These are phyloP conservation scores for Ceratosolen solmsi DNA, from an alignment of 1,140 invertebrate genomes.

Conservation along the genomic window DNA sequence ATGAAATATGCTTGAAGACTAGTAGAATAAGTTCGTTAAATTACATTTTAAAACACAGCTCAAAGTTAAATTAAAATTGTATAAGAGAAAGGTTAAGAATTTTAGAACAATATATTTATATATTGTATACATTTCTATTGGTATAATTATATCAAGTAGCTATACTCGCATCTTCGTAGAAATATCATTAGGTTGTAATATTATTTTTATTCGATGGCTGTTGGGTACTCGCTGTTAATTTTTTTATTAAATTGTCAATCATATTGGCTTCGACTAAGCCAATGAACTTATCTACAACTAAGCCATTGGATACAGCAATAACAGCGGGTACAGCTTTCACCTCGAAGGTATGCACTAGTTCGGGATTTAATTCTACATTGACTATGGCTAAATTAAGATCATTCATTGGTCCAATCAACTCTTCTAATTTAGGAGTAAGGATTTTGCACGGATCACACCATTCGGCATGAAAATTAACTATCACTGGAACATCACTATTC, in stretches of 20 bases:
- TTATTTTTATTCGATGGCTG: constrained; percentile 12
- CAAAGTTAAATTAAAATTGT: too few species aligned
- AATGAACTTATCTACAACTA: constrained; percentile 93
- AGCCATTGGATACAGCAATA: constrained; percentile 89
- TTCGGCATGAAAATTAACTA: constrained; percentile 90
- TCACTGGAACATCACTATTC: constrained; percentile 86
- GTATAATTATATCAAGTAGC: constrained; percentile 4
- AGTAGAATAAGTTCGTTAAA: background rate
- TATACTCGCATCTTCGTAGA: background rate
- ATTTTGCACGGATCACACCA: constrained; percentile 98
- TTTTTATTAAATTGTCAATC: constrained; percentile 87
- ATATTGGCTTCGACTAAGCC: constrained; percentile 89
- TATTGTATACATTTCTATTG: background rate
- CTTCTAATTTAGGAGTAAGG: constrained; percentile 90
- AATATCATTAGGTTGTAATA: constrained; percentile 15
- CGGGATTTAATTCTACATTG: constrained; percentile 92
- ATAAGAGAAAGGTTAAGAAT: background rate
- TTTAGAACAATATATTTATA: background rate
- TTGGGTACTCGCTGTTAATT: constrained; percentile 73
- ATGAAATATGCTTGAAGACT: background rate
- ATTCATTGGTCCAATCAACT: constrained; percentile 83
- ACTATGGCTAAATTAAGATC: constrained; percentile 91
- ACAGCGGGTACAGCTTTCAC: constrained; percentile 95
- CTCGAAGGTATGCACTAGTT: constrained; percentile 86
- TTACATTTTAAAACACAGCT: background rate